phyloP scores from a whole-genome alignment of 2,888 invertebrate genomes.

The Hartigia nigra region DNA sequence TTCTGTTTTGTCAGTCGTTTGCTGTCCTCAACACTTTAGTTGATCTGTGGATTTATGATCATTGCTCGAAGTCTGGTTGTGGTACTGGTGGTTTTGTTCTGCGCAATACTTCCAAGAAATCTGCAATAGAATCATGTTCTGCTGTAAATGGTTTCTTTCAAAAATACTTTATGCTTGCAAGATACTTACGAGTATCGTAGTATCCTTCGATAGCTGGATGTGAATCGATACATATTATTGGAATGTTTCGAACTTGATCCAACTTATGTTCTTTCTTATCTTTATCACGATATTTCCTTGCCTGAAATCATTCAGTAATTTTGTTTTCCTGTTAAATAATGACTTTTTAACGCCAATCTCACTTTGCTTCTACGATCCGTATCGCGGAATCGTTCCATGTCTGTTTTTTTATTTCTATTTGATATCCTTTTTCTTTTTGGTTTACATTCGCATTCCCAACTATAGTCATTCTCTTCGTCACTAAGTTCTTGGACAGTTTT shows the following conservation, averaged over 20 bases:
- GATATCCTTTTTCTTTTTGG: conserved; percentile 23
- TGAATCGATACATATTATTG: conserved; percentile 44
- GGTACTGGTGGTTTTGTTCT: conserved; percentile 47
- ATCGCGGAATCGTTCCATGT: neutral
- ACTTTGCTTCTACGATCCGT: neutral
- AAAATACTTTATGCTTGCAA: neutral
- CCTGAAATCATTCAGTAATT: conserved; percentile 7
- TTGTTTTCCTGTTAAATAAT: neutral
- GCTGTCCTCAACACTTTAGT: neutral
- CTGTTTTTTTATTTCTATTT: conserved; percentile 19
- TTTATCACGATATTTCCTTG: conserved; percentile 25
- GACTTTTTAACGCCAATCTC: neutral
- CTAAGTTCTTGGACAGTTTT: conserved; percentile 17
- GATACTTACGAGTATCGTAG: conserved; percentile 36
- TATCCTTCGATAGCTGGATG: conserved; percentile 43
- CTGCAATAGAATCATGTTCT: conserved; percentile 24
- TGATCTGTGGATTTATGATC: conserved; percentile 16
- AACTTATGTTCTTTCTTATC: conserved; percentile 31
- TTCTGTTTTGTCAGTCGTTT: neutral
- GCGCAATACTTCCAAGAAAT: conserved; percentile 32
- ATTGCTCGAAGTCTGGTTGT: conserved; percentile 49
- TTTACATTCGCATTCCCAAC: conserved; percentile 27
- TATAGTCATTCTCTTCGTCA: conserved; percentile 28
- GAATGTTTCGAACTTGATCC: conserved; percentile 40
- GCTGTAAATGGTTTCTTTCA: neutral